Evolutionary conservation across 2,113 vertebrate genomes (phyloP).

Genomic region (Forbesichthys agassizii): DNA sequence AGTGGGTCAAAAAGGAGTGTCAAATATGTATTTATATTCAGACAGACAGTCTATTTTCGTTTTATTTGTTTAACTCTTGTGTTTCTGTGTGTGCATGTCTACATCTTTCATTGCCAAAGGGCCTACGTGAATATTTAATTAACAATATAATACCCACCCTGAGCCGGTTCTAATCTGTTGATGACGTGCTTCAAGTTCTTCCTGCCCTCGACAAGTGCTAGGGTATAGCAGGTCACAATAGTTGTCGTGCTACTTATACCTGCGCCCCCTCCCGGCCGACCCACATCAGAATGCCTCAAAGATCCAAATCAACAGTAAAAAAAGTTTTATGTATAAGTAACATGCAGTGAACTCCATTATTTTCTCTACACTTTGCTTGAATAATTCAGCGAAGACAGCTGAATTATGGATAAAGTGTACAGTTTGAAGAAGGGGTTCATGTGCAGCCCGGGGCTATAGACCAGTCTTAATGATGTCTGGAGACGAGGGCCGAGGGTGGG

Average conservation of each 20-base stretch:
- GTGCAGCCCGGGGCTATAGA: constrained; percentile 91
- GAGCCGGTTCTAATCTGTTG: constrained; percentile 54
- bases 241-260: constrained; percentile 32
- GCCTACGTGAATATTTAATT: constrained; percentile 8
- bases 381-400: constrained; percentile 97
- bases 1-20: neutral
- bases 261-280: constrained; percentile 8
- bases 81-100: neutral
- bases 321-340: constrained; percentile 89
- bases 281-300: constrained; percentile 78
- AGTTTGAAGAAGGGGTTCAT: constrained; percentile 99
- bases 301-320: constrained; percentile 95
- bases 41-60: neutral
- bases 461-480: constrained; percentile 97
- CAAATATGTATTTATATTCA: neutral
- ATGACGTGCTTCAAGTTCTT: constrained; percentile 28
- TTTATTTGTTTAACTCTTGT: neutral
- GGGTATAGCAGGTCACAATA: constrained; percentile 32
- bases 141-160: constrained; percentile 50
- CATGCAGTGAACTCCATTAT: constrained; percentile 98
- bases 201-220: constrained; percentile 26
- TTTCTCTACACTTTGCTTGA: constrained; percentile 95
- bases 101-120: neutral
- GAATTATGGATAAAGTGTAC: constrained; percentile 99
- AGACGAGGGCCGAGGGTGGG: constrained; percentile 75